Conservation (phyloP, 2,113 vertebrate genomes). For the Cromileptes altivelis region DNA sequence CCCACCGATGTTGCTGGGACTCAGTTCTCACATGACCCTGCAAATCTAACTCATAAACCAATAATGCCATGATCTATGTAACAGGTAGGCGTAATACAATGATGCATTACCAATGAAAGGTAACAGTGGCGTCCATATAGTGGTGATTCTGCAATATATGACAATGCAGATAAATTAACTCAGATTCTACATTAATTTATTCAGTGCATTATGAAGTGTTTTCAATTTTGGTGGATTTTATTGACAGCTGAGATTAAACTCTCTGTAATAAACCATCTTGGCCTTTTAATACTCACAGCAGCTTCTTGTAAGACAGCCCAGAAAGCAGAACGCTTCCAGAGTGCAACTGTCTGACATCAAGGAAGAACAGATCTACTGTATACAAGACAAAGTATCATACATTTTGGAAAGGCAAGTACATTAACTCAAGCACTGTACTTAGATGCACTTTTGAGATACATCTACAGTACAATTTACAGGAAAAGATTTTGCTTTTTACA, state of each 20-base stretch:
- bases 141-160: neutral
- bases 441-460: neutral
- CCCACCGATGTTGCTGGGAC: constrained; percentile 10
- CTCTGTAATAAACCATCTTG: neutral
- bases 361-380: neutral
- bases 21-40: constrained; percentile 11
- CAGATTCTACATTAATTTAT: neutral
- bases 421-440: neutral
- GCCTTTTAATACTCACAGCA: neutral
- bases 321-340: neutral
- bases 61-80: neutral
- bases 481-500: neutral
- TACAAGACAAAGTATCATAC: neutral
- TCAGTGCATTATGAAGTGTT: neutral
- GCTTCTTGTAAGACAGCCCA: neutral
- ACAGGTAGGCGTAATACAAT: neutral
- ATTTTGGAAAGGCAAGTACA: neutral
- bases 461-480: neutral
- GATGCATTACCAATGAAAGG: neutral
- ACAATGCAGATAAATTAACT: neutral
- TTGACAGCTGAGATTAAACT: neutral
- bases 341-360: neutral
- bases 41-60: constrained; percentile 18
- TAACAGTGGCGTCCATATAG: neutral
- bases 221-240: neutral